Conservation (phyloP, 2,888 invertebrate species). For the Punctoribates punctum region DNA sequence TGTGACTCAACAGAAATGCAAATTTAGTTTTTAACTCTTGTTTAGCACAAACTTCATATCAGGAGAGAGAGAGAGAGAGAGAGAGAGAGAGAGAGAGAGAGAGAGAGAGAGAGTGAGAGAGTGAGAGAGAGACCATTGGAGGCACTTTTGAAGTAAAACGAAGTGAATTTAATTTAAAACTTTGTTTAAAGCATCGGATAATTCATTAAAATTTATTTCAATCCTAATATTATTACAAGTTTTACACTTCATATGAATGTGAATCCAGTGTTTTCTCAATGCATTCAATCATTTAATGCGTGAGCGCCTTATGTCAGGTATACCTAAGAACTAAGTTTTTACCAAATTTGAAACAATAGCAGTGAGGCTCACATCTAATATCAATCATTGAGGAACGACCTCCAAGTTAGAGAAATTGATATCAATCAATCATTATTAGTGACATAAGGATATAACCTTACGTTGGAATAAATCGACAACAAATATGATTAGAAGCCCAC, state of each 20-base stretch:
- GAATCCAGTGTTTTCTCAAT: not conserved
- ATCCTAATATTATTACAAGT: constrained; percentile 34
- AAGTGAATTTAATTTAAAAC: constrained; percentile 11
- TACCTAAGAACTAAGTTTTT: not conserved
- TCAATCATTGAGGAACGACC: constrained; percentile 30
- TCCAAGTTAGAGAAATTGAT: constrained; percentile 15
- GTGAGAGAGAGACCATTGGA: no score
- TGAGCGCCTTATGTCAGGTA: constrained; percentile 34
- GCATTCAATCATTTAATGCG: constrained; percentile 31
- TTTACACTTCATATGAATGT: constrained; percentile 12
- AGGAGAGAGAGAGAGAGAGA: constrained; percentile 1
- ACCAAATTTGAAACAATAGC: constrained; percentile 29
- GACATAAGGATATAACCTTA: constrained; percentile 30
- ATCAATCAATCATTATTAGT: constrained; percentile 32
- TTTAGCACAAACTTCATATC: not conserved
- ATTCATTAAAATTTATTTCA: constrained; percentile 24
- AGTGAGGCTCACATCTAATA: not conserved
- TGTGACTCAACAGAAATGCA: not conserved
- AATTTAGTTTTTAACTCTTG: constrained; percentile 17
- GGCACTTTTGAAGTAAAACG: constrained; percentile 21
- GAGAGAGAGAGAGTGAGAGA: no score
- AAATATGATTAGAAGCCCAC: constrained; percentile 21
- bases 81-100: not conserved
- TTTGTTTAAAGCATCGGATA: constrained; percentile 13
- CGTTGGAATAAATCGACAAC: constrained; percentile 25